Evolutionary conservation across 2,113 vertebrate genomes (phyloP).

Genomic region (Tonatia bakeri): DNA sequence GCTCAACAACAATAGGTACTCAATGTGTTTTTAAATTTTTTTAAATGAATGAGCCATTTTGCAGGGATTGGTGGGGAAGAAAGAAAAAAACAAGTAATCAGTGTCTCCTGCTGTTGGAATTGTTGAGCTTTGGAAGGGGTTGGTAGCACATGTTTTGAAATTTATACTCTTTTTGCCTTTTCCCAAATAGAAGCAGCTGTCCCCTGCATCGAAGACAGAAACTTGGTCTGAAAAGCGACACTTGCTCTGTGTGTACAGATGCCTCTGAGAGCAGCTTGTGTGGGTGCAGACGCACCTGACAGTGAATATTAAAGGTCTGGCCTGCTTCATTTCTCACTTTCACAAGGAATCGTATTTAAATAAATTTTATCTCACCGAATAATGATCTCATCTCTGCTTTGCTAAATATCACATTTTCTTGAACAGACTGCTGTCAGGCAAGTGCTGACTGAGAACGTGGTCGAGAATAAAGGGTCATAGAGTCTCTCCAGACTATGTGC

Average conservation of each 20-base stretch:
- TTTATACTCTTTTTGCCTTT: constrained; percentile 28
- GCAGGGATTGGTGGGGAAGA: background rate
- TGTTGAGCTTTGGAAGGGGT: background rate
- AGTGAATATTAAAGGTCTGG: constrained; percentile 21
- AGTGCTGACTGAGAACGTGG: background rate
- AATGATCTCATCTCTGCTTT: constrained; percentile 34
- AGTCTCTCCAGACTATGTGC: background rate
- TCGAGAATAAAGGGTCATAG: background rate
- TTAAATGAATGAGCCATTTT: background rate
- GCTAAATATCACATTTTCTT: background rate
- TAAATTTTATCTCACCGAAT: background rate
- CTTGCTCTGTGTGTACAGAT: background rate
- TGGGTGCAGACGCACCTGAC: constrained; percentile 20
- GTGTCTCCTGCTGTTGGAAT: background rate
- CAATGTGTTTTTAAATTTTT: background rate
- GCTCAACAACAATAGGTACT: background rate
- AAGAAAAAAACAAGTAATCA: background rate
- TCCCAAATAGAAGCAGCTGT: constrained; percentile 50
- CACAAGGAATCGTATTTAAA: background rate
- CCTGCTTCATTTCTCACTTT: constrained; percentile 14
- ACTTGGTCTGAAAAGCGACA: background rate
- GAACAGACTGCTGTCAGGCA: background rate
- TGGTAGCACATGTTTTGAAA: background rate
- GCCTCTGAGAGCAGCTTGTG: constrained; percentile 3
- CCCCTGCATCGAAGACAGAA: constrained; percentile 41